Percentiles rank a stretch among this genome's conserved stretches.
phyloP scores from a whole-genome alignment of 2,113 vertebrate genomes.

The Ginglymostoma cirratum region DNA sequence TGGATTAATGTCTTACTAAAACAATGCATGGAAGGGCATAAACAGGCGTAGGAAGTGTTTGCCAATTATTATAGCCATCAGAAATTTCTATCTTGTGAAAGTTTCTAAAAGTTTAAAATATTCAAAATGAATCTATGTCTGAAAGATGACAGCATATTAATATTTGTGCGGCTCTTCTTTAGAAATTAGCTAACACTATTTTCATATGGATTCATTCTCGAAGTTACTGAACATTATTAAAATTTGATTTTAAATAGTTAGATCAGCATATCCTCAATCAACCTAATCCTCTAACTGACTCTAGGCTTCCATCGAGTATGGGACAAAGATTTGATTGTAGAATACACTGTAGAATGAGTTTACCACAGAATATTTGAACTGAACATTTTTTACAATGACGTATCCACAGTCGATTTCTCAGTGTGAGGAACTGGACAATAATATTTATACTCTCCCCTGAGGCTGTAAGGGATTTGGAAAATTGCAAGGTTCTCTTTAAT shows the following conservation, averaged over 20 bases:
- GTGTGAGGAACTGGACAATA: not conserved
- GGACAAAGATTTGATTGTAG: not conserved
- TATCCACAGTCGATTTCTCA: not conserved
- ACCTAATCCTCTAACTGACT: not conserved
- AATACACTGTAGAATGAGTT: not conserved
- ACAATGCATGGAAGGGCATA: not conserved
- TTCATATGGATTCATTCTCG: not conserved
- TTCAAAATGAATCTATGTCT: not conserved
- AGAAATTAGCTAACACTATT: not conserved
- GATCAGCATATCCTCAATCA: not conserved
- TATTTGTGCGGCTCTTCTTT: not conserved
- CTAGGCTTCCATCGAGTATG: not conserved
- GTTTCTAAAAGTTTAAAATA: not conserved
- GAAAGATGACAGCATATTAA: not conserved
- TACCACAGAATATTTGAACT: not conserved
- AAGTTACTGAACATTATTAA: not conserved
- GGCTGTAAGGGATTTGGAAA: not conserved
- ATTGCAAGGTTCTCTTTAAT: not conserved
- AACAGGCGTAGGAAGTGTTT: not conserved
- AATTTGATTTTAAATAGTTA: not conserved
- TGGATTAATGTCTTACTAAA: not conserved
- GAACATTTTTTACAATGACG: not conserved
- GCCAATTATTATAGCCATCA: not conserved
- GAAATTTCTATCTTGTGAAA: not conserved
- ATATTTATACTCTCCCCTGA: not conserved